Conservation (phyloP, 2,113 vertebrate genomes). For the Synchiropus splendidus region DNA sequence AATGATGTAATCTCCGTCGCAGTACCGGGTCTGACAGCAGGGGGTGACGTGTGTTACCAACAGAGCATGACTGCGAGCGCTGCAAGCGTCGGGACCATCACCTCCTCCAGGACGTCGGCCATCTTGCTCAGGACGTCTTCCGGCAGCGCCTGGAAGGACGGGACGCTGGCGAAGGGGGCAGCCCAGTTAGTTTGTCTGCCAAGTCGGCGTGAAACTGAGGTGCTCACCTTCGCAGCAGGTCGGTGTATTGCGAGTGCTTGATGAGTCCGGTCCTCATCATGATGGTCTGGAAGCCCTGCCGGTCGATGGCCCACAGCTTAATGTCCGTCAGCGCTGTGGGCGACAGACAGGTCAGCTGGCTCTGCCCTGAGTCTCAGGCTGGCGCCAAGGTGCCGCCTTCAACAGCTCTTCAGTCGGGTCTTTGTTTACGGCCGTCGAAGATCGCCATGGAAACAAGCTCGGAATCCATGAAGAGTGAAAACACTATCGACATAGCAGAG, state of each 20-base stretch:
- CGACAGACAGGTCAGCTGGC: neutral
- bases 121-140: slow-evolving; percentile 67
- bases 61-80: neutral
- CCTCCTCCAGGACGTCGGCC: slow-evolving; percentile 66
- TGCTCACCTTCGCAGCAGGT: slow-evolving; percentile 60
- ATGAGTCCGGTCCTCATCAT: slow-evolving; percentile 69
- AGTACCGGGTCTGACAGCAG: slow-evolving; percentile 55
- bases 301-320: slow-evolving; percentile 67
- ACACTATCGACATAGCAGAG: no score
- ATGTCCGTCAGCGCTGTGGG: slow-evolving; percentile 59
- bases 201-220: no score
- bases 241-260: slow-evolving; percentile 63
- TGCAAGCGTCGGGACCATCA: slow-evolving; percentile 11
- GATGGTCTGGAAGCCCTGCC: slow-evolving; percentile 67
- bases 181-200: no score
- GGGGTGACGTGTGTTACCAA: neutral
- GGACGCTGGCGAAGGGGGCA: slow-evolving; percentile 44
- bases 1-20: slow-evolving; percentile 61
- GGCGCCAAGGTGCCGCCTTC: no score
- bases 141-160: slow-evolving; percentile 54
- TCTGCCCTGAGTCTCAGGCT: no score
- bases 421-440: no score
- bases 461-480: no score
- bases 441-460: no score
- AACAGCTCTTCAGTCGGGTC: no score